Evolutionary conservation across 2,797 vertebrate species (phyloP), one percentile per base, ranked within the genome.

Genomic region (Arctocebus calabarensis): DNA sequence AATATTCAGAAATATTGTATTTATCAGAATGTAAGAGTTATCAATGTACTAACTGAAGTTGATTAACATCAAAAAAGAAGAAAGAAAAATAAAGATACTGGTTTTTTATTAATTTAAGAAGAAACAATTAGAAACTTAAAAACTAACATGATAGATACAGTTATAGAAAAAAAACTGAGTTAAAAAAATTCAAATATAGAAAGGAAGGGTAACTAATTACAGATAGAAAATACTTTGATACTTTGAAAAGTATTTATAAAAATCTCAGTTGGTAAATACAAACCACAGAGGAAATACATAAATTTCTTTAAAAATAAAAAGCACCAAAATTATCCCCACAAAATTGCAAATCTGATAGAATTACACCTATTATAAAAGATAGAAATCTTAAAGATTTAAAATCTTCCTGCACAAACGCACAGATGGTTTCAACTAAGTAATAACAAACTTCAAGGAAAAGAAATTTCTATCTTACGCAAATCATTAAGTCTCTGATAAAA

Each of bases 401-500:
- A 52, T 20, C 55, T 61, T 92, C 73, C 43, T 93, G 61, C 74
- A 73, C 77, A 66, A 89, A 93, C 55, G 20, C 55, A 88, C 48
- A 88, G 78, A 84, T 34, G 71, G 34, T 89, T 92, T 82, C 5
- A 91, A 59, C 20, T 84, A 48, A 85, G 14, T 85, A 90, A 92
- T 85, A 87, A 74, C 22, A 92, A 94, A 91, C 55, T 93, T 91
- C n/a, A 16, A 85, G 37, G 59, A 84, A 66, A 55, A 87, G 75
- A 91, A 85, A 88, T 82, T 88, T 81, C 45, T 84, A 57, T 45
- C 40, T 85, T 94, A 82, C 70, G 29, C 25, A 97, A 81, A 88
- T 90, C 25, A 86, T 57, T 74, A 82, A 78, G 25, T 64, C 23
- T 90, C 55, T 59, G 81, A 75, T n/a, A 64, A 66, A 96, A 73